These are phyloP conservation scores for Homalodisca vitripennis DNA, from an alignment of 1,140 invertebrate genomes.

Conservation along the genomic window DNA sequence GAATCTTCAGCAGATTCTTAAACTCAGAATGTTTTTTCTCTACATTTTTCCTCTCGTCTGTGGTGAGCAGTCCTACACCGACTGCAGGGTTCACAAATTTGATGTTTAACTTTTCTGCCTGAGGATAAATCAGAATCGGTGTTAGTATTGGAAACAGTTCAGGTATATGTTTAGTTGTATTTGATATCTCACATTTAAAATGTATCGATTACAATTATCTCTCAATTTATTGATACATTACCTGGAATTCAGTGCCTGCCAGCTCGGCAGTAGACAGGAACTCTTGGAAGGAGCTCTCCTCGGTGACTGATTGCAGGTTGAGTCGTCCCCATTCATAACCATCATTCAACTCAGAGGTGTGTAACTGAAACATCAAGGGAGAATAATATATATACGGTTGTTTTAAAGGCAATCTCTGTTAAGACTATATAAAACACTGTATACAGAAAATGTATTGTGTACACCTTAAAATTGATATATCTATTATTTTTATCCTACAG, in stretches of 20 bases:
- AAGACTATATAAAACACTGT: too few relatives aligned
- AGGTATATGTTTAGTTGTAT: not conserved
- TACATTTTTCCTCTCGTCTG: slow-evolving; percentile 61
- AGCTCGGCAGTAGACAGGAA: slow-evolving; percentile 93
- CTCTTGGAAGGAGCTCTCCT: slow-evolving; percentile 93
- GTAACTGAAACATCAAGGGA: slow-evolving; percentile 65
- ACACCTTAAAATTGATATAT: too few relatives aligned
- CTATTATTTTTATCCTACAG: too few relatives aligned
- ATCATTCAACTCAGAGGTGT: slow-evolving; percentile 85
- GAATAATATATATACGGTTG: too few relatives aligned
- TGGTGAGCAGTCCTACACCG: slow-evolving; percentile 60
- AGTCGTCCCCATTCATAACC: slow-evolving; percentile 87
- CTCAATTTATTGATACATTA: slow-evolving; percentile 39
- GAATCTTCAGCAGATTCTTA: slow-evolving; percentile 68
- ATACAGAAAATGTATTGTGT: too few relatives aligned
- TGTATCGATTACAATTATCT: too few relatives aligned
- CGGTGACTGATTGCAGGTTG: slow-evolving; percentile 92
- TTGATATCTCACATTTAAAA: not conserved
- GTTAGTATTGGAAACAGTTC: not conserved
- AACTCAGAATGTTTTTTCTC: slow-evolving; percentile 64
- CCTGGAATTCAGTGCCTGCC: slow-evolving; percentile 86
- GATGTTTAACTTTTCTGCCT: slow-evolving; percentile 86
- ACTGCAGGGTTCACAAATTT: slow-evolving; percentile 67
- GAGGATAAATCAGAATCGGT: slow-evolving; percentile 35
- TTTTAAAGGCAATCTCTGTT: too few relatives aligned